Evolutionary conservation across 2,888 invertebrate genomes (phyloP), one percentile per base, ranked within the genome.

Genomic region (Caenorhabditis macrosperma): DNA sequence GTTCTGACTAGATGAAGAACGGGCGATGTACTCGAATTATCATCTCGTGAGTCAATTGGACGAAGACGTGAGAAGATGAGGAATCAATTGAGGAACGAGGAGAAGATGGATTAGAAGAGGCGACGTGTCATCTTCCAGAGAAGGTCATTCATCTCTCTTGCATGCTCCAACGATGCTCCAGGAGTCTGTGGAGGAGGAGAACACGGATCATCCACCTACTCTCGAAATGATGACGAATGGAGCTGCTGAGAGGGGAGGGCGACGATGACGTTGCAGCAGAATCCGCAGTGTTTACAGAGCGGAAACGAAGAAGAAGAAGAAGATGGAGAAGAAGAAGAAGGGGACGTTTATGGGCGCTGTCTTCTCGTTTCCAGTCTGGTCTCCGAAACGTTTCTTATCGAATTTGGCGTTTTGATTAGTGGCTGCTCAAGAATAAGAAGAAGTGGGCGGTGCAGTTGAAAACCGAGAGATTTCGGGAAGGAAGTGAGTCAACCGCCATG

Each of bases 391-490:
- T 63, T 35, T 33, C n/a, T 48, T 22, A 22, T 64, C 50, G 22
- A 60, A 33, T 30, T 66, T 66, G 38, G 38, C 6, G 28, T 38
- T 64, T 66, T 66, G 66, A 66, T 66, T 68, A 48, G 60, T 15
- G n/a, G n/a, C n/a, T n/a, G n/a, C n/a, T n/a, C n/a, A n/a, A n/a
- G n/a, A n/a, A n/a, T n/a, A n/a, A 30, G 44, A 54, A 61, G 9
- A 24, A 44, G 9, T 33, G 50, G 60, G 41, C 38, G 22, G 33
- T n/a, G n/a, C n/a, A n/a, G n/a, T n/a, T n/a, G n/a, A n/a, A 50
- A 12, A 7, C 35, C 10, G 33, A 20, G 55, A 20, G 33, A 55
- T 12, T 33, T 10, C 17, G 50, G 28, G 41, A 54, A 38, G 57
- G 48, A 69, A 61, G 50, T 52, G 60, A 69, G 60, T 44, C 35